Base-by-base conservation (phyloP, 2,888 invertebrate species). In the Beris morrisii region DNA sequence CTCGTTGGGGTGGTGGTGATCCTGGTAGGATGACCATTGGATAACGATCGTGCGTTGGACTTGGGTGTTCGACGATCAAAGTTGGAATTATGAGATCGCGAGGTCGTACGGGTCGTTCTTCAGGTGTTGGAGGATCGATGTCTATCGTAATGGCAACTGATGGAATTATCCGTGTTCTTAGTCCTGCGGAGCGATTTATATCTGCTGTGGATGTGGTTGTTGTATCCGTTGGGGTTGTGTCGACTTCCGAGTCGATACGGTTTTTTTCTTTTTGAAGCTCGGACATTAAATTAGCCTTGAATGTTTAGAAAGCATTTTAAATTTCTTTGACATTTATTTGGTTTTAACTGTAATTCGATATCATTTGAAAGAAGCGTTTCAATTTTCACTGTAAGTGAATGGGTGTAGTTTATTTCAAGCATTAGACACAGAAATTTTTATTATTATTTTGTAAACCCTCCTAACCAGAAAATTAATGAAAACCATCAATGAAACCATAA, bases 31-130 rank as follows among this genome's bases (percentile, higher is more conserved):
- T 75, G 4, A 81, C 75, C 58, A 81, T 76, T 4, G 83, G 82
- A 22, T 79, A 73, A 43, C 78, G 78, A 5, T 85, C 83, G 3
- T 31, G 74, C 1, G 88, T 88, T 13, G 90, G 89, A 4, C 89
- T 89, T 0, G 89, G 86, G 55, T 88, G 84, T 78, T 89, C 86
- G 65, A 90, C 83, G 1, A 84, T 86, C 30, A 90, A 78, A 12
- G 85, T 83, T 2, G 90, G 90, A 59, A 89, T 88, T 32, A 85
- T 79, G 22, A 88, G 78, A 45, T 80, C 78, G 0, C 84, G 84
- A 22, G 84, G 84, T 65, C 75, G 70, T 44, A 72, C 71, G 32
- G 73, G 70, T 67, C 74, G 74, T 61, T 77, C 75, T 15, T 74
- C 75, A 1, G 75, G 76, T 28, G 75, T 75, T 32, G 76, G 75